Conservation (phyloP, 2,797 vertebrate species). For the Pseudomugil tenellus region DNA sequence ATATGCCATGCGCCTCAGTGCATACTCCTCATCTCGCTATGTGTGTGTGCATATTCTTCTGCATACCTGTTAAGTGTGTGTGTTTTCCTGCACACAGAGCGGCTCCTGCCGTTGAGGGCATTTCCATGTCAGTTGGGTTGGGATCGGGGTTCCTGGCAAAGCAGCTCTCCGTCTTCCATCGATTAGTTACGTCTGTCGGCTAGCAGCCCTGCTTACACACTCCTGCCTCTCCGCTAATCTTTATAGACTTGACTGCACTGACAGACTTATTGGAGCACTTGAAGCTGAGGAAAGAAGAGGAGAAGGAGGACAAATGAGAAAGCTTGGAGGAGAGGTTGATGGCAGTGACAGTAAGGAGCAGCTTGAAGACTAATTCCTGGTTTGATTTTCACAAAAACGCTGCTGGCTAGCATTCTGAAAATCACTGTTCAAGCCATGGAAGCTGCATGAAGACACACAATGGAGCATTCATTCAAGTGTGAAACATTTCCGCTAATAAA, state of each 20-base stretch:
- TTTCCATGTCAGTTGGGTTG: conserved; percentile 49
- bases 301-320: conserved; percentile 55
- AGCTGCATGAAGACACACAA: conserved; percentile 9
- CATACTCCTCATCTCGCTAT: conserved; percentile 4
- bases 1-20: conserved; percentile 28
- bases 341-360: conserved; percentile 36
- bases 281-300: conserved; percentile 51
- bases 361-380: conserved; percentile 30
- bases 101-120: conserved; percentile 46
- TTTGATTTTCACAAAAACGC: conserved; percentile 20
- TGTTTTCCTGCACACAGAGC: conserved; percentile 3
- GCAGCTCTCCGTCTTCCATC: conserved; percentile 65
- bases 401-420: conserved; percentile 3
- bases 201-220: conserved; percentile 69
- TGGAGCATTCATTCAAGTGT: not conserved
- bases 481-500: not conserved
- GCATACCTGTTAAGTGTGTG: conserved; percentile 34
- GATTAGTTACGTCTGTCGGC: conserved; percentile 74
- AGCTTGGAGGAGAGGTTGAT: conserved; percentile 37
- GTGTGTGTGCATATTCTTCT: conserved; percentile 22
- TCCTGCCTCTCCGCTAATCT: conserved; percentile 75
- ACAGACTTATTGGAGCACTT: conserved; percentile 73
- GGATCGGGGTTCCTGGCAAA: conserved; percentile 54
- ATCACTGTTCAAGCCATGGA: conserved; percentile 1
- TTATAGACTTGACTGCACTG: conserved; percentile 76